Evolutionary conservation across 2,113 vertebrate species (phyloP).

Genomic region (Pyrgilauda ruficollis): DNA sequence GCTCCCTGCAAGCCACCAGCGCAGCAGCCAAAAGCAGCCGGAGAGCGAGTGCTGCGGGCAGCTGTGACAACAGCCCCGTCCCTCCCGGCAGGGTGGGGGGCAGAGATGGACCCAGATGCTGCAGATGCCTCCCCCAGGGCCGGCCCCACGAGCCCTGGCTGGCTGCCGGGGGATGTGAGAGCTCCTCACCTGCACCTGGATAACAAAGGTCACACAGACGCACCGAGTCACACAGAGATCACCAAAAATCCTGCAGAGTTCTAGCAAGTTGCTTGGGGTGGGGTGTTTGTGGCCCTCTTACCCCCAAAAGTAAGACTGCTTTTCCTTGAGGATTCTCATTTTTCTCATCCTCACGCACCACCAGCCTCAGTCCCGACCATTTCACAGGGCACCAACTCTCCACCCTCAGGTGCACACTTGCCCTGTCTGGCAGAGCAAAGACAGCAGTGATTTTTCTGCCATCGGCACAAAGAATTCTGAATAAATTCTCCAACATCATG

Average conservation of each 20-base stretch:
- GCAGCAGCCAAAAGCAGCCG: not conserved
- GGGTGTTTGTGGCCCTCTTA: not conserved
- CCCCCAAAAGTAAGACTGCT: not conserved
- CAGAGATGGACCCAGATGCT: not conserved
- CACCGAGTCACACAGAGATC: not conserved
- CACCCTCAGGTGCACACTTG: not conserved
- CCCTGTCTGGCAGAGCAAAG: not conserved
- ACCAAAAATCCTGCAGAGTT: not conserved
- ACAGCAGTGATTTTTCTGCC: not conserved
- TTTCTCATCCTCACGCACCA: not conserved
- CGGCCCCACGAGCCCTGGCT: not conserved
- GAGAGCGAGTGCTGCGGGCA: not conserved
- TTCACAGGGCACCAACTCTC: not conserved
- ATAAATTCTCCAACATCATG: not conserved
- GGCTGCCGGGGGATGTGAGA: not conserved
- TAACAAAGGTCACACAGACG: not conserved
- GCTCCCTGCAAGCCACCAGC: not conserved
- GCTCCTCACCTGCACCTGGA: constrained; percentile 5
- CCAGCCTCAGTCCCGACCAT: not conserved
- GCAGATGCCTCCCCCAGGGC: not conserved
- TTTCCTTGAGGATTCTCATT: not conserved
- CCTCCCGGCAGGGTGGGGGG: not conserved
- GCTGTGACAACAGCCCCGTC: not conserved
- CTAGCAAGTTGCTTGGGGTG: not conserved
- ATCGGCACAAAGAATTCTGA: not conserved